A percentile compares a stretch with the other conserved stretches of the same genome.
phyloP scores from a whole-genome alignment of 1,140 invertebrate genomes.

The Cataglyphis hispanica region DNA sequence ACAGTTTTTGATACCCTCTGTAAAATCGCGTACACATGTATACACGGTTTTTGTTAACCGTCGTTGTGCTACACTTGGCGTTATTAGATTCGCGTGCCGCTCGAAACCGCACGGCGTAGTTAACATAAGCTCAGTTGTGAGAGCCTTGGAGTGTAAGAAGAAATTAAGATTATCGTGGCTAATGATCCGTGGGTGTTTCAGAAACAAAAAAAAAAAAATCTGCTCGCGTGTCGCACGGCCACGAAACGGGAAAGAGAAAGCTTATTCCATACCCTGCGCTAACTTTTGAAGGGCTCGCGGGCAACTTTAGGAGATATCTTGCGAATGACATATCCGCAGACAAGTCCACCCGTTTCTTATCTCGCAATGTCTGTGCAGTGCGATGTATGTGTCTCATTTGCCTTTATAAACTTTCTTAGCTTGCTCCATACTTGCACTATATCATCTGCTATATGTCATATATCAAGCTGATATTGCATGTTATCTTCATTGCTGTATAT shows the following conservation, averaged over 20 bases:
- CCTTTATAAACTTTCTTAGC: conserved; percentile 12
- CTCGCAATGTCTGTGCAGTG: not conserved
- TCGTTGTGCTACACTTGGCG: not conserved
- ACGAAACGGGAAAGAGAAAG: not conserved
- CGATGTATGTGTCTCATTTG: not conserved
- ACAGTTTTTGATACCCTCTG: not conserved
- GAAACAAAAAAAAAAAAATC: conserved; percentile 41
- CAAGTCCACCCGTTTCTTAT: conserved; percentile 26
- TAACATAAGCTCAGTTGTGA: conserved; percentile 19
- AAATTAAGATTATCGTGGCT: conserved; percentile 71
- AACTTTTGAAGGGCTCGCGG: not conserved
- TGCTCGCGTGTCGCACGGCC: conserved; percentile 27
- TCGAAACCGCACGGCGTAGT: conserved; percentile 3
- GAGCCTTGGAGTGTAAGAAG: conserved; percentile 67
- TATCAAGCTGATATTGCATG: no score
- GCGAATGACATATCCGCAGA: conserved; percentile 8
- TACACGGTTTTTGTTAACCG: conserved; percentile 23
- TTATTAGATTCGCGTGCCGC: conserved; percentile 49
- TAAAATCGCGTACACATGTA: not conserved
- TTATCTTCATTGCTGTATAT: not conserved
- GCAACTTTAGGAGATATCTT: not conserved
- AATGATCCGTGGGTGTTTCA: conserved; percentile 52
- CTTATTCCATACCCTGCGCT: not conserved
- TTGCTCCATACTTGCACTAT: not conserved
- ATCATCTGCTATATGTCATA: not conserved